phyloP scores from a whole-genome alignment of 2,113 vertebrate genomes.

The Dipodomys stephensi region DNA sequence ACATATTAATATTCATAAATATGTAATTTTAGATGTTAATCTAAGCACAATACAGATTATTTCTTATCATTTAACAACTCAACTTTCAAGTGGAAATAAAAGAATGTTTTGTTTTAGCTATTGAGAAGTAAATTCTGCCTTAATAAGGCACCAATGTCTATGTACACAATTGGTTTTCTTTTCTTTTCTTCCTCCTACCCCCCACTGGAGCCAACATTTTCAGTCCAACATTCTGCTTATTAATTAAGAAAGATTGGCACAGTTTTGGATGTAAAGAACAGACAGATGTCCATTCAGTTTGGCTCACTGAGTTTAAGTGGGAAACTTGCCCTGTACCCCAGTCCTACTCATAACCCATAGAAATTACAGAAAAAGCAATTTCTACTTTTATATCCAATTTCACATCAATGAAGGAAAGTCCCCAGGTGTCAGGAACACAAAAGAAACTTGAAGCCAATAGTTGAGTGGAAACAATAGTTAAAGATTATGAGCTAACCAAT shows the following conservation, averaged over 20 bases:
- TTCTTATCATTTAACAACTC: conserved; percentile 43
- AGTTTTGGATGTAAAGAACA: conserved; percentile 16
- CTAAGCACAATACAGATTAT: background rate
- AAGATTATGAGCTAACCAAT: background rate
- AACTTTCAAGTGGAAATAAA: conserved; percentile 13
- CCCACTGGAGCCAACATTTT: too few species aligned
- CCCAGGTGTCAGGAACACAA: conserved; percentile 1
- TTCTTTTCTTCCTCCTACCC: too few species aligned
- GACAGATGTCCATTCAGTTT: background rate
- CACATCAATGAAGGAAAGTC: background rate
- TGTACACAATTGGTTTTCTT: background rate
- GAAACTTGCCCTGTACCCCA: background rate
- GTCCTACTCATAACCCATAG: background rate
- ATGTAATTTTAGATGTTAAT: background rate
- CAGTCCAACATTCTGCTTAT: too few species aligned
- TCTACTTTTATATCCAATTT: background rate
- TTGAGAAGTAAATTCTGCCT: background rate
- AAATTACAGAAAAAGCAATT: background rate
- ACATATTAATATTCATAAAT: background rate
- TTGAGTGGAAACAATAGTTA: background rate
- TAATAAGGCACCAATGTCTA: background rate
- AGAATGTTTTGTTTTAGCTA: background rate
- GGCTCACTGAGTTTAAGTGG: background rate
- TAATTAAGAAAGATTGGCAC: too few species aligned
- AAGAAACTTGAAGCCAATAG: conserved; percentile 5